Evolutionary conservation across 2,113 vertebrate species (phyloP).

Genomic region (Nipponia nippon): DNA sequence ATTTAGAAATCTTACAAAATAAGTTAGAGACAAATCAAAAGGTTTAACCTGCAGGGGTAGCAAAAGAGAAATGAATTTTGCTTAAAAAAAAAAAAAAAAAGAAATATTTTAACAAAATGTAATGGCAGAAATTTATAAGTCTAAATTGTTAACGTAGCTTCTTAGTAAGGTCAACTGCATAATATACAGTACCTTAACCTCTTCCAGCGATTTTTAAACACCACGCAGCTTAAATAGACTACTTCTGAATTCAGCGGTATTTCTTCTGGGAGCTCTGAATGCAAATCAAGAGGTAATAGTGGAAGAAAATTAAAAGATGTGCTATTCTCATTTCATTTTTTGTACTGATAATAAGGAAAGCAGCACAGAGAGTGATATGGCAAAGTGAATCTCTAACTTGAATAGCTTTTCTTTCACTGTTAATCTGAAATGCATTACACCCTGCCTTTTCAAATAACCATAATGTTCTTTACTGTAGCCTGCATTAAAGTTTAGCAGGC

Average conservation of each 20-base stretch:
- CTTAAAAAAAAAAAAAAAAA: slow-evolving; percentile 31
- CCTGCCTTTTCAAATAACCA: slow-evolving; percentile 64
- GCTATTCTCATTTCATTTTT: slow-evolving; percentile 71
- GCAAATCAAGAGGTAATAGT: slow-evolving; percentile 73
- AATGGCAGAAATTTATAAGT: slow-evolving; percentile 68
- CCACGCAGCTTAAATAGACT: slow-evolving; percentile 70
- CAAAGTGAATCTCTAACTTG: slow-evolving; percentile 56
- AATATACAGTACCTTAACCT: slow-evolving; percentile 63
- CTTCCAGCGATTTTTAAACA: slow-evolving; percentile 70
- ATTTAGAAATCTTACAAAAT: slow-evolving; percentile 65
- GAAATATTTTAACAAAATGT: slow-evolving; percentile 54
- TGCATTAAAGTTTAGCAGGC: slow-evolving; percentile 56
- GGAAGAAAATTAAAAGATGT: slow-evolving; percentile 74
- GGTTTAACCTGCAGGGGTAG: slow-evolving; percentile 59
- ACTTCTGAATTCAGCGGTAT: slow-evolving; percentile 67
- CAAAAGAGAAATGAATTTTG: slow-evolving; percentile 70
- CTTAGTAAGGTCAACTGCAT: slow-evolving; percentile 71
- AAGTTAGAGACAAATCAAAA: slow-evolving; percentile 67
- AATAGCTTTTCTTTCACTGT: slow-evolving; percentile 68
- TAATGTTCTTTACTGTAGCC: slow-evolving; percentile 61
- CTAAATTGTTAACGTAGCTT: slow-evolving; percentile 68
- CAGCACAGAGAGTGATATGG: slow-evolving; percentile 34
- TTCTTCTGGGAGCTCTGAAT: slow-evolving; percentile 74
- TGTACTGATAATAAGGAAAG: slow-evolving; percentile 68
- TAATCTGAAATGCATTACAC: slow-evolving; percentile 68